Base-by-base conservation (phyloP, 1,140 invertebrate genomes). In the Hycleus cichorii region DNA sequence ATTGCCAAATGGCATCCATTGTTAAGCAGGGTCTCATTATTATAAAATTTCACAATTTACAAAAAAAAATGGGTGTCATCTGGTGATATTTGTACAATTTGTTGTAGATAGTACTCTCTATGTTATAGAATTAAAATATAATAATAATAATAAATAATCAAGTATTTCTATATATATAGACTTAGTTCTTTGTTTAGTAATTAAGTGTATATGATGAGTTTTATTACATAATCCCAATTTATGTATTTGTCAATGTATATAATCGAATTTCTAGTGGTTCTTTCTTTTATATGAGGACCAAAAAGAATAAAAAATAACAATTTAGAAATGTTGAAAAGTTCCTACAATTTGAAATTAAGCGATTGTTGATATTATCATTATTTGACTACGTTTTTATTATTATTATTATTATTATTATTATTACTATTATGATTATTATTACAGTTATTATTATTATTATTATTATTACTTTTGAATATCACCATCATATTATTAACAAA, bases 261-360 rank as follows among this genome's bases (percentile, higher is more conserved):
- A 64, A 63, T 66, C 64, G 60, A 66, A 64, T 66, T 62, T 32
- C 54, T 67, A 66, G 58, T 64, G 66, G 69, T 68, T 71, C 69
- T 65, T 64, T 71, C 32, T 4, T 32, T 68, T 62, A 60, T 60
- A 57, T 25, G 65, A 66, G 68, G 70, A 69, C 69, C 69, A 70
- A 70, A 32, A 32, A 32, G 7, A 32, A 32, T 18, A 32, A 7
- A 32, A 32, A 32, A 32, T 32, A 32, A 32, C 32, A 32, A 32
- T 32, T 65, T 69, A 70, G 67, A 68, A 62, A 63, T 63, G 52
- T 67, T 63, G 55, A 66, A 67, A 70, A 72, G 69, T 70, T 72
- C 69, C 70, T 70, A 70, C 43, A 47, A 39, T 47, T 56, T 58
- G 58, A 60, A 61, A 59, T 65, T 62, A 54, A 51, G 43, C 56